Conservation (phyloP, 2,797 vertebrate species). For the Poeciliopsis turneri region DNA sequence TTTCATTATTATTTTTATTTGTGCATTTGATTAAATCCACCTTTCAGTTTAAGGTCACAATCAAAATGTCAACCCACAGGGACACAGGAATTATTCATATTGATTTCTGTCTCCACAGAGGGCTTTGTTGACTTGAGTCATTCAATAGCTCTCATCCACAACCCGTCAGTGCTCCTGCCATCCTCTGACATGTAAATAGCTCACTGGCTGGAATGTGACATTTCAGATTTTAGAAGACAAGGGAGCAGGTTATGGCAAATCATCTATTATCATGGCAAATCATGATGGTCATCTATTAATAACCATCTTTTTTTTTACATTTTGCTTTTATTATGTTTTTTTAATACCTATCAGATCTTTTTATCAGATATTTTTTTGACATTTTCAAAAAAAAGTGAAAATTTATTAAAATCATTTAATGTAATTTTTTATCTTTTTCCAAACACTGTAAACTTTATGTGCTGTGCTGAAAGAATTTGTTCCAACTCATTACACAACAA, state of each 20-base stretch:
- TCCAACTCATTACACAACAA: background rate
- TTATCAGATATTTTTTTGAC: background rate
- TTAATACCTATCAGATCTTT: background rate
- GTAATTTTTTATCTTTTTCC: background rate
- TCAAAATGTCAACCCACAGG: conserved; percentile 60
- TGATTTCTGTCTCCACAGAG: conserved; percentile 51
- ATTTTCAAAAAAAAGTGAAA: background rate
- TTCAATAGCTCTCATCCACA: conserved; percentile 33
- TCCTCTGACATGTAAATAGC: conserved; percentile 45
- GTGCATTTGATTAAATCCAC: conserved; percentile 29
- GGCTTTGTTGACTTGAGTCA: conserved; percentile 42
- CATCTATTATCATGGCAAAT: conserved; percentile 4
- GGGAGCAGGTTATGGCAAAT: conserved; percentile 9
- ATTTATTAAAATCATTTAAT: background rate
- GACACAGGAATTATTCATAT: conserved; percentile 47
- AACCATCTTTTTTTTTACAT: background rate
- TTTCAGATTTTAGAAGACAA: conserved; percentile 41
- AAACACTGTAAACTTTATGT: background rate
- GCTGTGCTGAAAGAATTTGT: background rate
- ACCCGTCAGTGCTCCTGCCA: conserved; percentile 14
- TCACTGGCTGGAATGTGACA: conserved; percentile 55
- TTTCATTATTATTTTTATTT: background rate
- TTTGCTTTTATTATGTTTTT: background rate
- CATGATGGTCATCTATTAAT: background rate
- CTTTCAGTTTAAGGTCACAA: conserved; percentile 58